Evolutionary conservation across 2,113 vertebrate species (phyloP), one percentile per base, ranked within the genome.

Genomic region (Mesembrinibis cayennensis): DNA sequence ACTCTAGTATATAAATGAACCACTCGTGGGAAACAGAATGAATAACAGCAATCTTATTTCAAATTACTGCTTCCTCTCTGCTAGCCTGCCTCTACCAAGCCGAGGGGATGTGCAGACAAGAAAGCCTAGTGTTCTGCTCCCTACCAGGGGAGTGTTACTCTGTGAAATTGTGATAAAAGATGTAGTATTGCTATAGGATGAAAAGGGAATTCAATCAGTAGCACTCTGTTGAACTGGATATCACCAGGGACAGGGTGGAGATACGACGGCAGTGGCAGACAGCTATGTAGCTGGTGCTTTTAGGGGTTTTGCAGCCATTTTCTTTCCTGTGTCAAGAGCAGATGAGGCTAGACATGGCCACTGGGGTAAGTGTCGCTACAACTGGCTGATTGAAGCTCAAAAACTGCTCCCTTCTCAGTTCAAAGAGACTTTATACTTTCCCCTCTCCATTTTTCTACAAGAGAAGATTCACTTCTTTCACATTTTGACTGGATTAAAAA

Each of bases 111-210:
- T 13, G 27, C 44, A 7, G 66, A 11, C 3, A 20, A 58, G 52
- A 8, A 4, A 5, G 13, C n/a, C 62, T 26, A 1, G 13, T 3
- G 1, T 12, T 16, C 56, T 12, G 13, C 32, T 55, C 23, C 62
- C n/a, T 11, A 4, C 0, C 13, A 2, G 44, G 34, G 47, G 13
- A 69, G 18, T 2, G 25, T 5, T 3, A 0, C 40, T 25, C 36
- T 2, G 26, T 6, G 34, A 17, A 20, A 5, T 1, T 5, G 36
- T 9, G 38, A 10, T 36, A 42, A 21, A 13, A 53, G 66, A 4
- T 13, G 42, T 6, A 9, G 44, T 4, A 0, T 2, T 50, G 56
- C 80, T 77, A 3, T 7, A 8, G 89, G 34, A 2, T 27, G 76
- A 25, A 8, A 69, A 38, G 40, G 71, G 53, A 13, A 16, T 52